phyloP scores from a whole-genome alignment of 2,888 invertebrate species.

The Nephrotoma guestfalica region DNA sequence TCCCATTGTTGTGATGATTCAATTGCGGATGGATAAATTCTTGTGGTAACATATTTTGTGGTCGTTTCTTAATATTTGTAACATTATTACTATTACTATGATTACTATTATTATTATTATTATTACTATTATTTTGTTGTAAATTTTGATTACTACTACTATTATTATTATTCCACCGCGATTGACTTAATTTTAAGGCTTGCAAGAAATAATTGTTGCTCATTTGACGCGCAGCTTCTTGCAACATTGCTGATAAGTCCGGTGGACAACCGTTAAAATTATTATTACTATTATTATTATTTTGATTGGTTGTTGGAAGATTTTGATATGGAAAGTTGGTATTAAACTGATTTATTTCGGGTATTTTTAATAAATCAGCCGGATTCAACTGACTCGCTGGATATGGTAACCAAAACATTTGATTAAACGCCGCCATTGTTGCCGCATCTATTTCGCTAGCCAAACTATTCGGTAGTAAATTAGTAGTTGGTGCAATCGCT shows the following conservation, averaged over 20 bases:
- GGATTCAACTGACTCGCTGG: constrained; percentile 29
- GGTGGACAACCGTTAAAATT: background rate
- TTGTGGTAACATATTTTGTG: background rate
- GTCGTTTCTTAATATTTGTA: background rate
- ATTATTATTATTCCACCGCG: background rate
- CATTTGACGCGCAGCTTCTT: constrained; percentile 44
- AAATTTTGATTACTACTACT: background rate
- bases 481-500: background rate
- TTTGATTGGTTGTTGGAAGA: constrained; percentile 16
- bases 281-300: constrained; percentile 3
- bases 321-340: constrained; percentile 18
- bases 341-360: background rate
- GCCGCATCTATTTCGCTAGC: constrained; percentile 54
- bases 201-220: constrained; percentile 29
- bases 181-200: constrained; percentile 21
- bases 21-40: constrained; percentile 1
- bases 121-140: background rate
- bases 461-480: constrained; percentile 25
- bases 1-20: background rate
- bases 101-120: background rate
- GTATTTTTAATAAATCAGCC: constrained; percentile 12
- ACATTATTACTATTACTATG: background rate
- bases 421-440: constrained; percentile 51
- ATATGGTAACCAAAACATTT: constrained; percentile 63
- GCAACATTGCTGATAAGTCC: constrained; percentile 42